Evolutionary conservation across 2,888 invertebrate genomes (phyloP).

Genomic region (Belgica antarctica): DNA sequence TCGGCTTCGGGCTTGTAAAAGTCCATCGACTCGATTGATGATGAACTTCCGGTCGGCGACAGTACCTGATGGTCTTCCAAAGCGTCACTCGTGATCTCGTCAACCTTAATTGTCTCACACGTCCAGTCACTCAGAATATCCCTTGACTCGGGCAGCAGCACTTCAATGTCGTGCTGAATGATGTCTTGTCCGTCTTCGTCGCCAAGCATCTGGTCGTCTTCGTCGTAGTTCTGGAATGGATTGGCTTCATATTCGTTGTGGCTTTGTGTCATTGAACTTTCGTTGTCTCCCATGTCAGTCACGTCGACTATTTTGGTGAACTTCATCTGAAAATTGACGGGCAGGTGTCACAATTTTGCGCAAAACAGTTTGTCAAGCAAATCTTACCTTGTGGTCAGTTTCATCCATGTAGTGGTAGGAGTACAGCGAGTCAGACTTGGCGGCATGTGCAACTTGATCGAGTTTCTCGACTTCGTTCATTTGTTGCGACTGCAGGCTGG

Average conservation of each 20-base stretch:
- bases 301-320: constrained; percentile 89
- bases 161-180: background rate
- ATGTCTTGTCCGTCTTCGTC: constrained; percentile 34
- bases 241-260: constrained; percentile 60
- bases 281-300: constrained; percentile 65
- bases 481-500: constrained; percentile 48
- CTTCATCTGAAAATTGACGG: constrained; percentile 61
- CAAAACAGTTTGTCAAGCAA: constrained; percentile 28
- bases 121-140: constrained; percentile 31
- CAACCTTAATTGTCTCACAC: constrained; percentile 35
- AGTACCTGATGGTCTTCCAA: background rate
- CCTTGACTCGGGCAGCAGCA: constrained; percentile 20
- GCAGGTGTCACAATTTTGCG: background rate
- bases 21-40: constrained; percentile 29
- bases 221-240: constrained; percentile 8
- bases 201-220: constrained; percentile 7
- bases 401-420: constrained; percentile 89
- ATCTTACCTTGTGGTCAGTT: constrained; percentile 64
- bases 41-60: constrained; percentile 10
- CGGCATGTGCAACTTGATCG: constrained; percentile 71
- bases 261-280: constrained; percentile 64
- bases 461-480: constrained; percentile 61
- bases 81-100: constrained; percentile 27
- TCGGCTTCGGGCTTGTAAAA: constrained; percentile 40
- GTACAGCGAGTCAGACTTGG: constrained; percentile 79